A percentile compares a stretch with the other conserved stretches of the same genome.
Evolutionary conservation across 2,113 vertebrate species (phyloP).

Genomic region (Pogonocichla stellata): DNA sequence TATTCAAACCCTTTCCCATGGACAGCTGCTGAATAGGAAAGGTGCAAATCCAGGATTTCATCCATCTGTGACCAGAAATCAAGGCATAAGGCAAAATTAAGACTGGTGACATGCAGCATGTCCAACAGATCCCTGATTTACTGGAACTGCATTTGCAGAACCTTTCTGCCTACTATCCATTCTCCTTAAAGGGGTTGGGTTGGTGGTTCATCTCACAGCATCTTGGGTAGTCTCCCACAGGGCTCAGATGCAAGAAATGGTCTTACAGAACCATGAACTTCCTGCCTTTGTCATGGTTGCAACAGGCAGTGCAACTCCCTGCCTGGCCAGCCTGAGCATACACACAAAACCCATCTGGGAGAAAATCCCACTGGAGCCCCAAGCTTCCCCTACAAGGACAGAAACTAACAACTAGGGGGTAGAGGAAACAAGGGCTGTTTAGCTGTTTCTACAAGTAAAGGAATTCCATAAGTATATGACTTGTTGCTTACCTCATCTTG

Average conservation of each 20-base stretch:
- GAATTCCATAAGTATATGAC: background rate
- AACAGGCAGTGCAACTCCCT: background rate
- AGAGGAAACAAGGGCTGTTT: background rate
- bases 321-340: background rate
- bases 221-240: background rate
- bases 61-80: background rate
- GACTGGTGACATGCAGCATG: background rate
- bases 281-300: background rate
- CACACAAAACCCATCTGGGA: background rate
- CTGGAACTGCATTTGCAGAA: background rate
- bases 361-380: background rate
- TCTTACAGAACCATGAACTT: background rate
- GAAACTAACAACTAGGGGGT: background rate
- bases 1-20: background rate
- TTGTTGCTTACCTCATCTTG: constrained; percentile 87
- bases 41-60: background rate
- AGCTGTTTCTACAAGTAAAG: background rate
- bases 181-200: accelerated
- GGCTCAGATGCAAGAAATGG: background rate
- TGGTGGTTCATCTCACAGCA: background rate
- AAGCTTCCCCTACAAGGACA: background rate
- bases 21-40: background rate
- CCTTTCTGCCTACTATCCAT: background rate
- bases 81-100: background rate
- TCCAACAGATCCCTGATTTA: background rate